Base-by-base conservation (phyloP, 35 echinoderm and acorn worm genomes). In the Diadema setosum region DNA sequence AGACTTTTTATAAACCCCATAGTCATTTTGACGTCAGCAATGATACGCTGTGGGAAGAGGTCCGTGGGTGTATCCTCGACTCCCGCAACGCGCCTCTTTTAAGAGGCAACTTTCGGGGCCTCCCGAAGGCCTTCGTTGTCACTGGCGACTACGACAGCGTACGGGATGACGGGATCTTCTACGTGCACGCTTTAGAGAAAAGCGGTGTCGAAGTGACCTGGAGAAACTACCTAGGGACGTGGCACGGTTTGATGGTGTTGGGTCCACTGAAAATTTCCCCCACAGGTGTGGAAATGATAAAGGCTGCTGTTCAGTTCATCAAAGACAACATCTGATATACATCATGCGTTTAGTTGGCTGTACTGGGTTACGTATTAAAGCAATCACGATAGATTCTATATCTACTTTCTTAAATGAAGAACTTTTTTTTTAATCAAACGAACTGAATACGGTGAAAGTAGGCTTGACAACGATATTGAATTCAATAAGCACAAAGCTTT, bases 161-260 rank as follows among this genome's bases (percentile, higher is more conserved):
- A 31, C 57, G 95, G 32, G 95, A 98, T 85, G 95, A 98, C 39
- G 92, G 95, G 30, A 94, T 94, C 61, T 55, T 98, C 7, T 98
- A 98, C 82, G 81, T 82, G 14, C 37, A 80, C 26, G 65, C 39
- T 12, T 57, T 98, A 9, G 88, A 84, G 35, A 37, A 42, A 18
- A 88, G 87, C 7, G 88, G 88, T 5, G 92, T 98, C 8, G 46
- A 86, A 43, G 89, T 88, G 5, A 88, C 37, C 5, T 94, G 84
- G 84, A 86, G 61, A 7, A 41, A 98, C 36, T 98, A 91, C 46
- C 37, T 90, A 18, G 70, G 30, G 8, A 91, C 82, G 6, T 86
- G 87, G 35, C 95, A 97, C 17, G 95, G 82, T 42, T 86, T 94
- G 27, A 73, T 82, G 24, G 36, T 46, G 42, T 21, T 23, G 0